These are phyloP conservation scores for Oryzias sinensis DNA, from an alignment of 2,797 vertebrate species.

Conservation along the genomic window DNA sequence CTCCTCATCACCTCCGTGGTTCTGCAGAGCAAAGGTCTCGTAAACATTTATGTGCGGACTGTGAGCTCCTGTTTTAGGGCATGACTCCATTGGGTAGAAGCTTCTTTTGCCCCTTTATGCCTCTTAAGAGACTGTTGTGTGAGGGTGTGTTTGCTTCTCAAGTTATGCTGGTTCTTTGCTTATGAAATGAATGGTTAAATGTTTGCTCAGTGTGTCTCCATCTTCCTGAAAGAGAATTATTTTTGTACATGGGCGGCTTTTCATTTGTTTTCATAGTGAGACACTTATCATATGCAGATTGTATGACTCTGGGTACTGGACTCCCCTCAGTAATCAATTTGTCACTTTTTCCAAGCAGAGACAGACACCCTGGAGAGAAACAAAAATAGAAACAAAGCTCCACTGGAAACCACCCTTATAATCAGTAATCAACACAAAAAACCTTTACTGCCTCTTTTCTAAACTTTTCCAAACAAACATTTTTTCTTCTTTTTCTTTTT, in stretches of 20 bases:
- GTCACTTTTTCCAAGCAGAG: constrained; percentile 46
- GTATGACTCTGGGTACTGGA: constrained; percentile 40
- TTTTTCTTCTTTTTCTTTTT: no score
- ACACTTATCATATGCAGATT: constrained; percentile 69
- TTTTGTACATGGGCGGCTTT: constrained; percentile 67
- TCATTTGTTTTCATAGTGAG: constrained; percentile 73
- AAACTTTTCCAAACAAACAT: no score
- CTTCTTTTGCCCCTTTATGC: constrained; percentile 68
- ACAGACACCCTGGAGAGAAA: constrained; percentile 45
- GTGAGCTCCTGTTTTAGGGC: constrained; percentile 65
- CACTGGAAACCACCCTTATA: constrained; percentile 48
- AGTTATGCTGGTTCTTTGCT: constrained; percentile 31
- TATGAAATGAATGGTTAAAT: constrained; percentile 44
- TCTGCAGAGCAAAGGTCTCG: constrained; percentile 73
- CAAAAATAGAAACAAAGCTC: constrained; percentile 47
- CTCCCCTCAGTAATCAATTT: constrained; percentile 68
- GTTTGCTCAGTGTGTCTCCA: constrained; percentile 23
- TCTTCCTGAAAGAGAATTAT: constrained; percentile 62
- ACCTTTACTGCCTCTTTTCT: not conserved
- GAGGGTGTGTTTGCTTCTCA: constrained; percentile 37
- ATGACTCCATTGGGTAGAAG: constrained; percentile 60
- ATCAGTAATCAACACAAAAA: constrained; percentile 10
- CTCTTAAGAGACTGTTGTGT: constrained; percentile 71
- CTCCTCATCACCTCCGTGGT: constrained; percentile 75
- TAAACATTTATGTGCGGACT: constrained; percentile 79